Percentiles rank a stretch among this genome's conserved stretches.
Conservation (phyloP, 2,888 invertebrate species). For the Xanthostigma xanthostigma region DNA sequence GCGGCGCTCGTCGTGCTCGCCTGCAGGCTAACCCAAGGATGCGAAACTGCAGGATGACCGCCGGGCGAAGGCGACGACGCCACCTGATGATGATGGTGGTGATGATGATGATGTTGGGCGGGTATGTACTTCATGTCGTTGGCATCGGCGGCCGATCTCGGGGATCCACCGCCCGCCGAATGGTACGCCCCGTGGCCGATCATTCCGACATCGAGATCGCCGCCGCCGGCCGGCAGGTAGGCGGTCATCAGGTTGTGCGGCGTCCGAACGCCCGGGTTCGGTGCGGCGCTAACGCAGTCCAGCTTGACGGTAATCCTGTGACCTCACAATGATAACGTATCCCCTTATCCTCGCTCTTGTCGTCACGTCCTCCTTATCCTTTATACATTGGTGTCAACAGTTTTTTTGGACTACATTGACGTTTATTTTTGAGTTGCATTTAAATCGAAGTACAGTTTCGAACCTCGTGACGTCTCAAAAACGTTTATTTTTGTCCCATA, state of each 20-base stretch:
- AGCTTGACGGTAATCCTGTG: slow-evolving; percentile 1
- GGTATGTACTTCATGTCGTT: slow-evolving; percentile 92
- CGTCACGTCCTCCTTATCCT: not conserved
- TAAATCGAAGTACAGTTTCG: not conserved
- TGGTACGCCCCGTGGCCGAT: slow-evolving; percentile 61
- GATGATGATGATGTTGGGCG: slow-evolving; percentile 72
- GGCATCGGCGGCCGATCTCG: slow-evolving; percentile 71
- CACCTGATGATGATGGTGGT: slow-evolving; percentile 54
- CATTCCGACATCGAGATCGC: slow-evolving; percentile 63
- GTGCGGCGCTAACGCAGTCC: slow-evolving; percentile 6
- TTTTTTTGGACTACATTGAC: not conserved
- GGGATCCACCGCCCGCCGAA: slow-evolving; percentile 65
- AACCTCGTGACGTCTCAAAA: no score
- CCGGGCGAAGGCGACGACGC: slow-evolving; percentile 52
- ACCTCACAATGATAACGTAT: not conserved
- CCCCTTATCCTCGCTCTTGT: not conserved
- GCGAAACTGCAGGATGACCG: slow-evolving; percentile 37
- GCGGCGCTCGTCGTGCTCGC: slow-evolving; percentile 45
- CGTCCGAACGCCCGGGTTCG: slow-evolving; percentile 35
- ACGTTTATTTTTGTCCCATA: no score
- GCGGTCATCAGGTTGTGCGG: slow-evolving; percentile 73
- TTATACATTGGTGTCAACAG: not conserved
- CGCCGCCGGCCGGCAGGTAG: slow-evolving; percentile 72
- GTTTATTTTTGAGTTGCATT: not conserved
- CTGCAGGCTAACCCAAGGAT: slow-evolving; percentile 75